Evolutionary conservation across 2,888 invertebrate genomes (phyloP).

Genomic region (Colletes collaris): DNA sequence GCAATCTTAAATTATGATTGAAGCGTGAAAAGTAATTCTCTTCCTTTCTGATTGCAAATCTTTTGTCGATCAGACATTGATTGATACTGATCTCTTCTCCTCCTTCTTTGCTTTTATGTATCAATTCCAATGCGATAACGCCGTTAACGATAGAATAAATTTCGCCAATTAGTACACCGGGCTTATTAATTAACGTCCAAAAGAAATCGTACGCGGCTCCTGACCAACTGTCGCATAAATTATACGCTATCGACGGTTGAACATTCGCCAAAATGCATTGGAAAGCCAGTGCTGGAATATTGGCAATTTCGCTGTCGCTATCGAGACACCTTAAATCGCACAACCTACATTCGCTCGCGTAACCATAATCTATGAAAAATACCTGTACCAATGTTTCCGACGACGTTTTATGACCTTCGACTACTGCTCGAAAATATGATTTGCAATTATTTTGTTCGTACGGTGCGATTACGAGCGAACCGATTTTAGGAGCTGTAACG

Average conservation of each 20-base stretch:
- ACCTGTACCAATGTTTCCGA: conserved; percentile 84
- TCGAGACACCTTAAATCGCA: conserved; percentile 79
- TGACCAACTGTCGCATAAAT: conserved; percentile 87
- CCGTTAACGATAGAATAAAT: conserved; percentile 92
- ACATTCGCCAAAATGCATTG: conserved; percentile 89
- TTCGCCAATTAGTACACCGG: conserved; percentile 82
- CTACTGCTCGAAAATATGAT: conserved; percentile 73
- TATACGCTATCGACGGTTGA: conserved; percentile 87
- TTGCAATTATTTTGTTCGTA: conserved; percentile 81
- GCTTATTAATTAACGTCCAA: conserved; percentile 77
- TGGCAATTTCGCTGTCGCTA: conserved; percentile 71
- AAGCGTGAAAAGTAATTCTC: conserved; percentile 89
- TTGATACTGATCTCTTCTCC: conserved; percentile 85
- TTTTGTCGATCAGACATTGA: conserved; percentile 86
- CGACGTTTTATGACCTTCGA: conserved; percentile 52
- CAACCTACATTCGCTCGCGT: conserved; percentile 84
- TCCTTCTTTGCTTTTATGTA: conserved; percentile 61
- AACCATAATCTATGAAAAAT: conserved; percentile 92
- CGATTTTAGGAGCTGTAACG: conserved; percentile 81
- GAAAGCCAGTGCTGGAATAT: conserved; percentile 86
- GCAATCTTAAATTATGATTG: conserved; percentile 82
- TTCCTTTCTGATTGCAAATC: conserved; percentile 88
- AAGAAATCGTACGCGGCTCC: conserved; percentile 84
- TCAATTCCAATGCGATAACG: conserved; percentile 88
- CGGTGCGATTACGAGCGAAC: conserved; percentile 86